A percentile compares a stretch with the other conserved stretches of the same genome.
Conservation (phyloP, 2,113 vertebrate species). For the Agelaius tricolor region DNA sequence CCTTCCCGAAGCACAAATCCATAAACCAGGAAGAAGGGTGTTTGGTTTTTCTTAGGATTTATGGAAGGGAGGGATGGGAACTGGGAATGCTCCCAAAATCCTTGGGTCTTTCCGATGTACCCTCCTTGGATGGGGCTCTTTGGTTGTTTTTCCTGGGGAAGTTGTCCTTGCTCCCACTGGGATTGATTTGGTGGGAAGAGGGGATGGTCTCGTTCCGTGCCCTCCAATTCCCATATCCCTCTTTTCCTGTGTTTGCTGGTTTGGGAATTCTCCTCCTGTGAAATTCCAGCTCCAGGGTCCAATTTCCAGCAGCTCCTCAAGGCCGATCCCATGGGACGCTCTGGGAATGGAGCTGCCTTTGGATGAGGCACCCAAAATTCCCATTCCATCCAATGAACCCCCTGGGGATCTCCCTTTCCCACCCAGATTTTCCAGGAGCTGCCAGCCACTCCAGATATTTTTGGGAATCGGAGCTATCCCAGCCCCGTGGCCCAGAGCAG, state of each 20-base stretch:
- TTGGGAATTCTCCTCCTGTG: background rate
- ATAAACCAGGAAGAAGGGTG: background rate
- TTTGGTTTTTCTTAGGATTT: background rate
- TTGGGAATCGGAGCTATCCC: background rate
- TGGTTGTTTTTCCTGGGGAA: background rate
- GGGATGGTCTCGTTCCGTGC: accelerated
- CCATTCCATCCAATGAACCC: accelerated
- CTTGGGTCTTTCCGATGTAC: background rate
- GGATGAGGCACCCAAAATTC: background rate
- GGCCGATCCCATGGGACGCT: background rate
- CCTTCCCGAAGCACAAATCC: background rate
- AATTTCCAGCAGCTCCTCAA: accelerated
- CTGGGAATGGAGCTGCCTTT: background rate
- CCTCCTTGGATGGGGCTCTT: accelerated
- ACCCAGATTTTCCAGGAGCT: background rate
- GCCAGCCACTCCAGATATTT: background rate
- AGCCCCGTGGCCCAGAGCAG: conserved; percentile 9
- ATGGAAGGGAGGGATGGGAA: background rate
- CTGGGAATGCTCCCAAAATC: background rate
- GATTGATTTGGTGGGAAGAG: background rate
- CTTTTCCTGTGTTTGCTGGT: background rate
- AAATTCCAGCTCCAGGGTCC: background rate
- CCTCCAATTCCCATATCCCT: accelerated
- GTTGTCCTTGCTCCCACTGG: background rate
- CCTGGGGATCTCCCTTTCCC: accelerated